Percentiles rank a stretch among this genome's conserved stretches.
These are phyloP conservation scores for Apis florea DNA, from an alignment of 1,140 invertebrate genomes.

Conservation along the genomic window DNA sequence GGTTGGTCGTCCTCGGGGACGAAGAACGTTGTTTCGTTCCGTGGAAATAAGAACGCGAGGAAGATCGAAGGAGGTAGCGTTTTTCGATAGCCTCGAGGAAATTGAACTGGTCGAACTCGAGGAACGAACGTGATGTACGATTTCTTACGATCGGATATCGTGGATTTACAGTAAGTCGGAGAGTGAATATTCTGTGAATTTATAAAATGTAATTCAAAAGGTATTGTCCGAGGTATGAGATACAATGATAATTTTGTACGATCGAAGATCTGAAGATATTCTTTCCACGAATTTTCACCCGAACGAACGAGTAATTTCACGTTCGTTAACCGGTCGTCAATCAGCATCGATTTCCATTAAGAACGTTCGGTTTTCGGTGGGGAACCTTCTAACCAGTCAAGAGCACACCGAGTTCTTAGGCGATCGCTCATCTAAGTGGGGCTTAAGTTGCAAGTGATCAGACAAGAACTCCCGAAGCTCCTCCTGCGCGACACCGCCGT, in stretches of 20 bases:
- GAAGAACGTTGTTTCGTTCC: neutral
- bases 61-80: neutral
- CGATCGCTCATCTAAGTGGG: slow-evolving; percentile 9
- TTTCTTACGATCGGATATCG: neutral
- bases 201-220: too few species aligned
- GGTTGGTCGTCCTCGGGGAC: neutral
- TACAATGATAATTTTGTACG: too few species aligned
- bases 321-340: neutral
- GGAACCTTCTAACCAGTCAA: neutral
- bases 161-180: too few species aligned
- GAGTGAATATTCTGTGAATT: too few species aligned
- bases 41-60: neutral
- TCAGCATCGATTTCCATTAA: neutral
- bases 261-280: too few species aligned
- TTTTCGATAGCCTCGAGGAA: neutral
- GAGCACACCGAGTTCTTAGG: slow-evolving; percentile 2
- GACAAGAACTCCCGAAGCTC: slow-evolving; percentile 22
- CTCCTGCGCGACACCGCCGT: neutral
- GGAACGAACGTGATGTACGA: neutral
- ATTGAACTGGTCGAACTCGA: neutral
- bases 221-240: too few species aligned
- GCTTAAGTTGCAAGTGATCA: slow-evolving; percentile 27
- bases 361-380: neutral
- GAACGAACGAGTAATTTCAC: neutral
- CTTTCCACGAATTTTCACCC: too few species aligned